phyloP scores from a whole-genome alignment of 2,888 invertebrate genomes.

The Dryococelus australis region DNA sequence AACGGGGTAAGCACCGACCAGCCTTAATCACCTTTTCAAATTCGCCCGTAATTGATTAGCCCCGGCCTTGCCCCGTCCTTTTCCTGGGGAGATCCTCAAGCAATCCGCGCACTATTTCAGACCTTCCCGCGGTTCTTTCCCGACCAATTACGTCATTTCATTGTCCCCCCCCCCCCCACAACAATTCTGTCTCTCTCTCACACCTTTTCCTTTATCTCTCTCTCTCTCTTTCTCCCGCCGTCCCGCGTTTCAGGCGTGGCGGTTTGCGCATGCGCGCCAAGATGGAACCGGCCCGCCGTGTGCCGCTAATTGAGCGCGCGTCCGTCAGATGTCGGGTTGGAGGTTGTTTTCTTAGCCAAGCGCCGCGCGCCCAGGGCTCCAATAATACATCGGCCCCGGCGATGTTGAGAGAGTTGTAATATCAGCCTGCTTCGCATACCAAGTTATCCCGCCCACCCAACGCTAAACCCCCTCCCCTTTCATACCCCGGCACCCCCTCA shows the following conservation, averaged over 20 bases:
- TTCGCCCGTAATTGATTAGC: conserved; percentile 13
- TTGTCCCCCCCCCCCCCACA: conserved; percentile 19
- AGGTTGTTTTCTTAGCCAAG: conserved; percentile 30
- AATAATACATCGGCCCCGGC: neutral
- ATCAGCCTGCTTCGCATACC: conserved; percentile 9
- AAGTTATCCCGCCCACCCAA: neutral
- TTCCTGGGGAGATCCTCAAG: neutral
- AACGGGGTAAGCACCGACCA: neutral
- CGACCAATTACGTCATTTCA: neutral
- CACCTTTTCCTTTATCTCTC: conserved; percentile 23
- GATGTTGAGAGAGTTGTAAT: neutral
- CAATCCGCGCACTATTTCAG: neutral
- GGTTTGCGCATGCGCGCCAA: neutral
- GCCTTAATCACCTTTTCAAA: conserved; percentile 24
- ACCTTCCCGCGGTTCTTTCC: conserved; percentile 5
- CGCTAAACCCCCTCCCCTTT: neutral
- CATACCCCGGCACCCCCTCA: no score
- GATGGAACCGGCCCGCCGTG: neutral
- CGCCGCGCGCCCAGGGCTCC: conserved; percentile 6
- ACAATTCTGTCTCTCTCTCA: conserved; percentile 23
- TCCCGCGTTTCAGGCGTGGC: conserved; percentile 17
- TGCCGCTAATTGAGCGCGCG: conserved; percentile 13
- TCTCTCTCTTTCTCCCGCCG: neutral
- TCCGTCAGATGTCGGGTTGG: neutral
- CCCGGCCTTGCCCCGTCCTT: neutral